Percentiles rank a stretch among this genome's conserved stretches.
Conservation (phyloP, 2,797 vertebrate genomes). For the Sebastes aleutianus region DNA sequence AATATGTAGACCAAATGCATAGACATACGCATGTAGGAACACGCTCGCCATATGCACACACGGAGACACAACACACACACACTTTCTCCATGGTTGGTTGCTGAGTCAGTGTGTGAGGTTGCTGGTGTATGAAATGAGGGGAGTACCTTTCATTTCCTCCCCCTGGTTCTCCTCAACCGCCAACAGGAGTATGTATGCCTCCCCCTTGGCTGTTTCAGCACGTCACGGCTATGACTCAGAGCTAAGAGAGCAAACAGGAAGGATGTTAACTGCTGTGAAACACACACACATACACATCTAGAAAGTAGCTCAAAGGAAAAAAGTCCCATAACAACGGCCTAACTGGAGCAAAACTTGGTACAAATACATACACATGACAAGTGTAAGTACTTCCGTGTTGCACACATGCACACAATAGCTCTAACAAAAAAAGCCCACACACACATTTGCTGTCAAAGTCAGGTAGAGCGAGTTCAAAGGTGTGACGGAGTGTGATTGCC, state of each 20-base stretch:
- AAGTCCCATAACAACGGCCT: slow-evolving; percentile 13
- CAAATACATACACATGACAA: slow-evolving; percentile 26
- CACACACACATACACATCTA: slow-evolving; percentile 13
- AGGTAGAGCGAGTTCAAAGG: slow-evolving; percentile 59
- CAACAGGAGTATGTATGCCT: slow-evolving; percentile 61
- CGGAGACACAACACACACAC: neutral
- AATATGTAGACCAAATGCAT: slow-evolving; percentile 24
- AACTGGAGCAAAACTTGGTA: slow-evolving; percentile 21
- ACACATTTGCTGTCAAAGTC: slow-evolving; percentile 52
- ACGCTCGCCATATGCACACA: neutral
- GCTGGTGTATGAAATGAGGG: slow-evolving; percentile 77
- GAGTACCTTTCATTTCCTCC: slow-evolving; percentile 79
- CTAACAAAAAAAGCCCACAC: slow-evolving; percentile 18
- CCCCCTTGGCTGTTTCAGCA: slow-evolving; percentile 51
- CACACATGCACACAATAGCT: slow-evolving; percentile 1
- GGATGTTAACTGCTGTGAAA: slow-evolving; percentile 69
- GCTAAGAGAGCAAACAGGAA: slow-evolving; percentile 79
- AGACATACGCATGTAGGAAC: slow-evolving; percentile 19
- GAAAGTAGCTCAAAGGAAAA: slow-evolving; percentile 27
- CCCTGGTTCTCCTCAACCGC: slow-evolving; percentile 56
- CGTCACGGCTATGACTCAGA: slow-evolving; percentile 73
- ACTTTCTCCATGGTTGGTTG: slow-evolving; percentile 52
- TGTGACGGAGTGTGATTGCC: slow-evolving; percentile 63
- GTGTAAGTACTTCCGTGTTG: slow-evolving; percentile 32
- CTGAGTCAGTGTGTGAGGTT: slow-evolving; percentile 77